A percentile compares a stretch with the other conserved stretches of the same genome.
Evolutionary conservation across 1,140 invertebrate species (phyloP).

Genomic region (Ctenoplectra terminalis): DNA sequence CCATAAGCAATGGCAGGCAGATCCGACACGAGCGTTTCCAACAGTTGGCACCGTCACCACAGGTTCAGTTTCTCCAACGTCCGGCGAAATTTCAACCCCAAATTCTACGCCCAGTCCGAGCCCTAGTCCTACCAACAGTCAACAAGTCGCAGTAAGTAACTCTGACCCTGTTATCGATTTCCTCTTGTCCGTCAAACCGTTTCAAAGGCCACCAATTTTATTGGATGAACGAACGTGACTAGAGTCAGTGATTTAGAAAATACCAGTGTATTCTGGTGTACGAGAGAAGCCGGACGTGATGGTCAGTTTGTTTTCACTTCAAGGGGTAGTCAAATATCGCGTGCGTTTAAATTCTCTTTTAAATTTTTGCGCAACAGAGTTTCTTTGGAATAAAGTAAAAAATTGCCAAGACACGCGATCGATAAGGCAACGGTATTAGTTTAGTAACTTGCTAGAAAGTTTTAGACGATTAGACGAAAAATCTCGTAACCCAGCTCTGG

Average conservation of each 20-base stretch:
- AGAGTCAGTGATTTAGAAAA: background rate
- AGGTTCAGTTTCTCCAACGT: conserved; percentile 66
- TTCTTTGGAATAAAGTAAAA: no score
- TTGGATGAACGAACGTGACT: conserved; percentile 4
- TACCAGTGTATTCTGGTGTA: background rate
- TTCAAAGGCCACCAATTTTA: background rate
- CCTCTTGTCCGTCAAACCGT: background rate
- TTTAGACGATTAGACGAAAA: background rate
- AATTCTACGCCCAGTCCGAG: conserved; percentile 80
- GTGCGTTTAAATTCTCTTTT: no score
- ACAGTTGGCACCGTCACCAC: conserved; percentile 75
- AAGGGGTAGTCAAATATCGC: background rate
- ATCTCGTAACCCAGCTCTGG: background rate
- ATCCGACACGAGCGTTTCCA: conserved; percentile 79
- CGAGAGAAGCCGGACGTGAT: background rate
- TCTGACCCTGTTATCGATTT: conserved; percentile 21
- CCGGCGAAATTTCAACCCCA: conserved; percentile 74
- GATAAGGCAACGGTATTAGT: no score
- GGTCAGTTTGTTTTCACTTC: background rate
- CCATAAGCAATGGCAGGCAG: conserved; percentile 82
- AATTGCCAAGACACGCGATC: no score
- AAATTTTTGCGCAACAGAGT: no score
- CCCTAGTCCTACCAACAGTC: conserved; percentile 78
- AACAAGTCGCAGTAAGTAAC: conserved; percentile 75
- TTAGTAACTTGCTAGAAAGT: background rate